Percentiles rank a stretch among this genome's conserved stretches.
phyloP scores from a whole-genome alignment of 2,113 vertebrate species.

The Neodontobutis hainanensis region DNA sequence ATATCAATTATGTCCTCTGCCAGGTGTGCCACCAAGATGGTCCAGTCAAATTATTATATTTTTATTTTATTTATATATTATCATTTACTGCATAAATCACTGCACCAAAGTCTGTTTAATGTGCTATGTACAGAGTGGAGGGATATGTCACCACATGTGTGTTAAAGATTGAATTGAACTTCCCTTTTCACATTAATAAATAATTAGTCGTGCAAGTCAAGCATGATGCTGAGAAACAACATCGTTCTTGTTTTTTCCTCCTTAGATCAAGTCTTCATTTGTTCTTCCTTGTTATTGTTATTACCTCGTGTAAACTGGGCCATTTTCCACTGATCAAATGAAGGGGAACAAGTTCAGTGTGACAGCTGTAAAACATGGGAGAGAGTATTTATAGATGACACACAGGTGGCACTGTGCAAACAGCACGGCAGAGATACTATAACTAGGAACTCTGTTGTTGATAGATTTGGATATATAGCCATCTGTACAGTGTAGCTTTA shows the following conservation, averaged over 20 bases:
- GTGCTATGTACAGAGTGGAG: neutral
- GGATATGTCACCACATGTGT: neutral
- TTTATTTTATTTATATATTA: no score
- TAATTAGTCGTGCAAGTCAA: constrained; percentile 56
- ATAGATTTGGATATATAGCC: neutral
- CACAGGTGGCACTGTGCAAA: neutral
- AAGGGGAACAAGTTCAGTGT: constrained; percentile 22
- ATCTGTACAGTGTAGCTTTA: neutral
- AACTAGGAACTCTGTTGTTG: neutral
- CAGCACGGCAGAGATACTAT: neutral
- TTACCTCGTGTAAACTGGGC: constrained; percentile 21
- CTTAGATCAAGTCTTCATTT: constrained; percentile 40
- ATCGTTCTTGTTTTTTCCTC: constrained; percentile 45
- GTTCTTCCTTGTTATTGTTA: constrained; percentile 40
- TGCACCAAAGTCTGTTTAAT: no score
- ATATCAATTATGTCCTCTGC: no score
- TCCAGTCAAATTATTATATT: no score
- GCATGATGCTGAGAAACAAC: constrained; percentile 47
- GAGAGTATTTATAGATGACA: neutral
- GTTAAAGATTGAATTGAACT: neutral
- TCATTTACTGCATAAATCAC: no score
- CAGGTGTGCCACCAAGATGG: no score
- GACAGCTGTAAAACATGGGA: neutral
- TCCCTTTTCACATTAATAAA: constrained; percentile 50
- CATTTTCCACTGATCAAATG: constrained; percentile 54